phyloP scores from a whole-genome alignment of 2,888 invertebrate species.

The Troglohyphantes excavatus region DNA sequence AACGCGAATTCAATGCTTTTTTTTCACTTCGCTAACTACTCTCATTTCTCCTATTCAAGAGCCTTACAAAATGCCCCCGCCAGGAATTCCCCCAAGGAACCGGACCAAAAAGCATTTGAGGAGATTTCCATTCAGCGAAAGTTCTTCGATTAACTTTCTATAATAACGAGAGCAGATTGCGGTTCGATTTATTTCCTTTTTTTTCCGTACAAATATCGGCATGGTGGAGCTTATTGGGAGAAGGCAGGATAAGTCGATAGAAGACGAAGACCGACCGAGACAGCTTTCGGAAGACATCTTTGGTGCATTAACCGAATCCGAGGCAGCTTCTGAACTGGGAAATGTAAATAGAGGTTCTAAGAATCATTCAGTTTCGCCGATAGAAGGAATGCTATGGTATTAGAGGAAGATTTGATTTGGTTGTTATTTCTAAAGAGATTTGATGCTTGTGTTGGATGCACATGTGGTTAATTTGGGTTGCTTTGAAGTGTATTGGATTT shows the following conservation, averaged over 20 bases:
- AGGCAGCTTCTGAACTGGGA: not conserved
- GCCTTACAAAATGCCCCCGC: too few relatives aligned
- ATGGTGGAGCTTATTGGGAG: not conserved
- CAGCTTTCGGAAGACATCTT: not conserved
- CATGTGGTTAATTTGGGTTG: too few relatives aligned
- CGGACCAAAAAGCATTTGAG: too few relatives aligned
- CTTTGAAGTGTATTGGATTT: too few relatives aligned
- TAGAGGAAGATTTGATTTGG: not conserved
- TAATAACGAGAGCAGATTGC: slow-evolving; percentile 40
- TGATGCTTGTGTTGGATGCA: not conserved
- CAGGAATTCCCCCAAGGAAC: too few relatives aligned
- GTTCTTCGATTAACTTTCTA: slow-evolving; percentile 57
- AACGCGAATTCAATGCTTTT: too few relatives aligned
- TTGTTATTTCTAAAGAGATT: not conserved
- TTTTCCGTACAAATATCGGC: not conserved
- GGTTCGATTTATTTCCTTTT: slow-evolving; percentile 3
- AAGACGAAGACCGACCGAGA: not conserved
- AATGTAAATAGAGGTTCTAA: slow-evolving; percentile 27
- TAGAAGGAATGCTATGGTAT: not conserved
- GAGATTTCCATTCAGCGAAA: slow-evolving; percentile 33
- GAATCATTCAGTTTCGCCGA: not conserved
- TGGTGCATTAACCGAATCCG: slow-evolving; percentile 20
- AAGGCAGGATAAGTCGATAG: not conserved
- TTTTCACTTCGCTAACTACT: too few relatives aligned
- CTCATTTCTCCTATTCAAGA: too few relatives aligned